phyloP scores from a whole-genome alignment of 2,797 vertebrate species.

The Momotus momota region DNA sequence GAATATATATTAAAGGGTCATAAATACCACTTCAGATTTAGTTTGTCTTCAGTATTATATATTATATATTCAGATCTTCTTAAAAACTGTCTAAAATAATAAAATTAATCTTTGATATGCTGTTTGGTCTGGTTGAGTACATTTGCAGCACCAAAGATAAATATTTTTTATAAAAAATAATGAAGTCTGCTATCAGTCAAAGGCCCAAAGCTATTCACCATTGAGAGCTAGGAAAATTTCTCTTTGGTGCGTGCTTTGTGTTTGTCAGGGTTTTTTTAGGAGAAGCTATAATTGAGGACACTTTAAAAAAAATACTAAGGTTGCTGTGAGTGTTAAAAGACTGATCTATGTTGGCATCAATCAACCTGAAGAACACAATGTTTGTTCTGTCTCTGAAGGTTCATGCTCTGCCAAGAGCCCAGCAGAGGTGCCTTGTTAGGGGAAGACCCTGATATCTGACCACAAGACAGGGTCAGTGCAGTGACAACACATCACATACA shows the following conservation, averaged over 20 bases:
- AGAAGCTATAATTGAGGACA: background rate
- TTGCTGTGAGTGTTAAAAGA: background rate
- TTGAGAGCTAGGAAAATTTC: background rate
- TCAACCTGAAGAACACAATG: background rate
- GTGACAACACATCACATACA: background rate
- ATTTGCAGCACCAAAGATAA: background rate
- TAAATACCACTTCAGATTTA: background rate
- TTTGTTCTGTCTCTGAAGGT: background rate
- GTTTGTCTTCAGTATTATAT: background rate
- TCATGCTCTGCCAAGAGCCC: background rate
- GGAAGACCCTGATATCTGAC: background rate
- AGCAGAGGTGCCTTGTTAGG: background rate
- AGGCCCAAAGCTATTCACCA: background rate
- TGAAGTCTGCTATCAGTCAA: background rate
- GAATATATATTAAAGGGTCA: background rate
- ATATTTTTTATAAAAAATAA: rapidly evolving
- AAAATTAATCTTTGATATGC: background rate
- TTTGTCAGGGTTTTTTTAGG: background rate
- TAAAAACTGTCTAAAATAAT: background rate
- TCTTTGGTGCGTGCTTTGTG: rapidly evolving
- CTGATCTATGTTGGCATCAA: background rate
- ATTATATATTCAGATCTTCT: background rate
- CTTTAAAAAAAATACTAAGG: background rate
- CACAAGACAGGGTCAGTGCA: background rate
- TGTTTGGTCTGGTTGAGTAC: background rate